Base-by-base conservation (phyloP, 2,888 invertebrate species). In the Tetrapedia diversipes region DNA sequence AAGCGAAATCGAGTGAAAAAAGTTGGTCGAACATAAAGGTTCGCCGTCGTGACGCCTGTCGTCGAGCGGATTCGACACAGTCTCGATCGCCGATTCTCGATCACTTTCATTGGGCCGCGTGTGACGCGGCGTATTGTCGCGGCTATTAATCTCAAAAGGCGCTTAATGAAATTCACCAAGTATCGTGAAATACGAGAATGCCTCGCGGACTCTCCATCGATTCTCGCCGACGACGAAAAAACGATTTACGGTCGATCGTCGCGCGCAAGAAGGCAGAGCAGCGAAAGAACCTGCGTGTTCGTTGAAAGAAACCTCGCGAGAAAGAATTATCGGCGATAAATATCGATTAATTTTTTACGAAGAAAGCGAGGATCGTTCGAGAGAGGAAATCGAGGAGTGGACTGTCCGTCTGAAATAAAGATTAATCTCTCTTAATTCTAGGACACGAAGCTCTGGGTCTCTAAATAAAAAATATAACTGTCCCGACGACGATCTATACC, bases 61-160 rank as follows among this genome's bases (percentile, higher is more conserved):
- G 85, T 85, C 87, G 69, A 82, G 68, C 83, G 80, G n/a, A 82
- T 83, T 85, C 66, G 67, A 70, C 84, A 82, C 79, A 82, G 79
- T 82, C 73, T 49, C 43, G 27, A 43, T 51, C 34, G 39, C 32
- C 41, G 49, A 43, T 2, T 37, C 22, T 34, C 41, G 59, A 43
- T 71, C 71, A 67, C 78, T 78, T 78, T 78, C 76, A 69, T 75
- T 51, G 69, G 45, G n/a, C 10, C 22, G 27, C 39, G 29, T 27
- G 49, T 41, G 63, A 72, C 49, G 39, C 51, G 43, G 24, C 69
- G 54, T 27, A 51, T 66, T 54, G 64, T 70, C 64, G 49, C 34
- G 65, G 74, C n/a, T 60, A 57, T 74, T 60, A 76, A 67, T 34
- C 61, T 32, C n/a, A 11, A 24, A 16, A 19, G 6, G 7, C 39